Evolutionary conservation across 2,797 vertebrate genomes (phyloP), one percentile per base, ranked within the genome.

Genomic region (Hydrophis major): DNA sequence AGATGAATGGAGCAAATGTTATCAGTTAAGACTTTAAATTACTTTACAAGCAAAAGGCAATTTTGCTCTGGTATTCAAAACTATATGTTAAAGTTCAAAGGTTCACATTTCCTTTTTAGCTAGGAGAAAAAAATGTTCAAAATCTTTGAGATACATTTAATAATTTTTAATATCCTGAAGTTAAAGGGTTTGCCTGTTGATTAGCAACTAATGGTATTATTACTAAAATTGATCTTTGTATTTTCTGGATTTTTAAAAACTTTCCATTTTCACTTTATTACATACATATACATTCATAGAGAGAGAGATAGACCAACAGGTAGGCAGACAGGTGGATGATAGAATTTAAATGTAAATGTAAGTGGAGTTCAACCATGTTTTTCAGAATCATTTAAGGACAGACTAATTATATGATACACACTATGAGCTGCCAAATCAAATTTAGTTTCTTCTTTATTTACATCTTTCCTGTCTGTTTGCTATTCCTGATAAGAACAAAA

Each of bases 331-430:
- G 32, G 6, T 20, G 16, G 6, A 78, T 69, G n/a, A 69, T 69
- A 32, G 13, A 69, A 18, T 32, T 69, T 6, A 32, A 4, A 59
- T 94, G 8, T 89, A 90, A 74, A 86, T 86, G 25, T 56, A 12
- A n/a, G 61, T 2, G 86, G n/a, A 93, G 37, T 27, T 5, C 1
- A 42, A 0, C 0, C 92, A 6, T 13, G 47, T 2, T 88, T 11
- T 78, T 74, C 18, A 3, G 32, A 57, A 13, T 93, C 69, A 4
- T 27, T 91, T 93, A 6, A 42, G 4, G 22, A 42, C 53, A 0
- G 42, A 87, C 92, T 92, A 28, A 11, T 18, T 16, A 27, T 16
- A 74, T 91, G 74, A 28, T 16, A 25, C 5, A 60, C 6, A 7
- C 28, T 57, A 18, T 7, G 27, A 47, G 28, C 32, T 16, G 16